Percentiles rank a stretch among this genome's conserved stretches.
These are phyloP conservation scores for Exaiptasia diaphana DNA, from an alignment of 64 coral and sea anemone species.

Conservation along the genomic window DNA sequence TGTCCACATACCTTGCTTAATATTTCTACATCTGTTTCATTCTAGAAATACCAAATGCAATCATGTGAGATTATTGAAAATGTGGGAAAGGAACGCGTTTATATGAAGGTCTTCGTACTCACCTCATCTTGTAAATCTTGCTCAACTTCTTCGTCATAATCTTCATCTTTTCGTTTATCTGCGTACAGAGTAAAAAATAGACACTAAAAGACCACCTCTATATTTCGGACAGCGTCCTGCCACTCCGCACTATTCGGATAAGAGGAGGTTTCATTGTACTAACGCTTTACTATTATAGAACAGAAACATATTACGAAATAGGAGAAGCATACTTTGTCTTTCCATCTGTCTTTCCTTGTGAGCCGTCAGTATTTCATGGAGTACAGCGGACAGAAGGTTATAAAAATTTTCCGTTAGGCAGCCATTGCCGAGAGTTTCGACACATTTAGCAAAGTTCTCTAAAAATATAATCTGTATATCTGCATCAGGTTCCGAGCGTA, in stretches of 20 bases:
- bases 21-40: slow-evolving; percentile 90
- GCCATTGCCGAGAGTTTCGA: slow-evolving; percentile 88
- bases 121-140: slow-evolving; percentile 98
- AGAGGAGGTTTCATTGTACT: too few species aligned
- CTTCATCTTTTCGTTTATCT: slow-evolving; percentile 98
- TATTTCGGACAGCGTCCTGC: too few species aligned
- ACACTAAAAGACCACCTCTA: too few species aligned
- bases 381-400: slow-evolving; percentile 60
- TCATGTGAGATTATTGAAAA: background rate
- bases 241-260: too few species aligned
- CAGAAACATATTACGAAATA: too few species aligned
- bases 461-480: slow-evolving; percentile 95
- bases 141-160: slow-evolving; percentile 98
- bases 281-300: too few species aligned
- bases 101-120: background rate
- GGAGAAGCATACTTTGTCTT: slow-evolving; percentile 94
- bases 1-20: slow-evolving; percentile 79
- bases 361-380: slow-evolving; percentile 79
- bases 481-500: slow-evolving; percentile 84
- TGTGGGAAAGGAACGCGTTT: background rate
- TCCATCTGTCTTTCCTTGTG: slow-evolving; percentile 88
- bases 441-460: slow-evolving; percentile 83
- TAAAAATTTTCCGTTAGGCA: slow-evolving; percentile 79
- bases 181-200: background rate
- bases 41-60: slow-evolving; percentile 18